These are phyloP conservation scores for Drosophila mimetica DNA, from an alignment of 2,888 invertebrate genomes.

Conservation along the genomic window DNA sequence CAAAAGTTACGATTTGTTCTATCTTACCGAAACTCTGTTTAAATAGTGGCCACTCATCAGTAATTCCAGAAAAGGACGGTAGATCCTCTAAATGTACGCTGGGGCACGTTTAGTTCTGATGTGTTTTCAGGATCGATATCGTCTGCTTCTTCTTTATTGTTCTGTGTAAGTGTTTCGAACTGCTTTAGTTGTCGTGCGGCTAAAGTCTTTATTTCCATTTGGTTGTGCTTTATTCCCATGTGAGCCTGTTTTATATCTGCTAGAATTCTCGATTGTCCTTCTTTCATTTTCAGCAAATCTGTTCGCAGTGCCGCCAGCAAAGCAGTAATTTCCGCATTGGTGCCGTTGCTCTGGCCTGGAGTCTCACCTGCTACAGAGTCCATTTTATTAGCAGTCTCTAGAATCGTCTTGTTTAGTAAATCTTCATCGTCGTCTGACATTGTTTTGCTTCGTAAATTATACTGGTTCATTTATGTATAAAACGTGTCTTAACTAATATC, in stretches of 20 bases:
- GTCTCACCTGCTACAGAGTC: background rate
- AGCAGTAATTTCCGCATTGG: too few species aligned
- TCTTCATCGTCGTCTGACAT: too few species aligned
- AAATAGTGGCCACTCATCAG: conserved; percentile 1
- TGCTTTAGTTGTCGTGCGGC: background rate
- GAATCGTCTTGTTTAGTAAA: too few species aligned
- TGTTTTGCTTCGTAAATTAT: background rate
- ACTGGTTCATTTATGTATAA: background rate
- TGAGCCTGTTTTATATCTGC: background rate
- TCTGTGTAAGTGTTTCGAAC: background rate
- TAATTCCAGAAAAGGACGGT: background rate
- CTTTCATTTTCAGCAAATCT: background rate
- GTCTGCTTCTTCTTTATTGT: background rate
- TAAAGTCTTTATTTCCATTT: background rate
- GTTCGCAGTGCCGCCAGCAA: too few species aligned
- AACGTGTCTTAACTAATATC: too few species aligned
- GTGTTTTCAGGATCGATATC: background rate
- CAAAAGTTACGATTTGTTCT: too few species aligned
- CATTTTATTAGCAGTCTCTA: too few species aligned
- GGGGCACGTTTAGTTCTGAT: background rate
- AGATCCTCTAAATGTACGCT: background rate
- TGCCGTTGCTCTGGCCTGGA: background rate
- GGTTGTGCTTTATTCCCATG: background rate
- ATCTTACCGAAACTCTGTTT: background rate
- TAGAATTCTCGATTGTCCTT: background rate